Conservation (phyloP, 1,140 invertebrate species). For the Battus philenor region DNA sequence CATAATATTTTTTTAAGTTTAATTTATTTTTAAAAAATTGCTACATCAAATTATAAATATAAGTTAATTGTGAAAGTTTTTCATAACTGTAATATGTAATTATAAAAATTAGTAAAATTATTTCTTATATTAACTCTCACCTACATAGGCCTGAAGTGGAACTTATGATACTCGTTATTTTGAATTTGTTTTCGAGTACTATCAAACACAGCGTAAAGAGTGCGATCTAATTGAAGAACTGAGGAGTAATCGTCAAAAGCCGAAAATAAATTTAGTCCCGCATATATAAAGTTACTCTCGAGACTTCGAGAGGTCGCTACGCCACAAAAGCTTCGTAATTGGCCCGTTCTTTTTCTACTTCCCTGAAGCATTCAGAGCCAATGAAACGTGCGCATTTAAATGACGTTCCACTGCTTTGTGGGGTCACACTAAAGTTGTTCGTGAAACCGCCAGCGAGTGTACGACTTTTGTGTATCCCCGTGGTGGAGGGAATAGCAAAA, state of each 20-base stretch:
- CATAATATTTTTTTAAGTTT: too few relatives aligned
- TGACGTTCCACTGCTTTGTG: slow-evolving; percentile 73
- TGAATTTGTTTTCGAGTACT: slow-evolving; percentile 5
- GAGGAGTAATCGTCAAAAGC: slow-evolving; percentile 34
- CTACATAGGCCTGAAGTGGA: too few relatives aligned
- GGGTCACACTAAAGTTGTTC: slow-evolving; percentile 70
- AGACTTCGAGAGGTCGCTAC: slow-evolving; percentile 66
- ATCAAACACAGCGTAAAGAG: slow-evolving; percentile 17
- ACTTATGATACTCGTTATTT: too few relatives aligned
- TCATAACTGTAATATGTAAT: too few relatives aligned
- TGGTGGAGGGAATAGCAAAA: slow-evolving; percentile 55
- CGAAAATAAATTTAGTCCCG: slow-evolving; percentile 49
- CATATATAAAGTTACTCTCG: slow-evolving; percentile 65
- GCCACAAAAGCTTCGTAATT: slow-evolving; percentile 73
- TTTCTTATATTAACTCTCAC: too few relatives aligned
- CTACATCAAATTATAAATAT: too few relatives aligned
- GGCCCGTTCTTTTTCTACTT: slow-evolving; percentile 73
- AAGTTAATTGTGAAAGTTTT: too few relatives aligned
- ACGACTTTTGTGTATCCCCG: slow-evolving; percentile 58
- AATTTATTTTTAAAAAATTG: too few relatives aligned
- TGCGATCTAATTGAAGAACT: slow-evolving; percentile 16
- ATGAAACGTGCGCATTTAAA: slow-evolving; percentile 76
- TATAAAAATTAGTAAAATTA: too few relatives aligned
- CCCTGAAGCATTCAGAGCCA: slow-evolving; percentile 73
- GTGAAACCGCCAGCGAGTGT: slow-evolving; percentile 55